Evolutionary conservation across 2,888 invertebrate genomes (phyloP).

Genomic region (Cacoxenus indagator): DNA sequence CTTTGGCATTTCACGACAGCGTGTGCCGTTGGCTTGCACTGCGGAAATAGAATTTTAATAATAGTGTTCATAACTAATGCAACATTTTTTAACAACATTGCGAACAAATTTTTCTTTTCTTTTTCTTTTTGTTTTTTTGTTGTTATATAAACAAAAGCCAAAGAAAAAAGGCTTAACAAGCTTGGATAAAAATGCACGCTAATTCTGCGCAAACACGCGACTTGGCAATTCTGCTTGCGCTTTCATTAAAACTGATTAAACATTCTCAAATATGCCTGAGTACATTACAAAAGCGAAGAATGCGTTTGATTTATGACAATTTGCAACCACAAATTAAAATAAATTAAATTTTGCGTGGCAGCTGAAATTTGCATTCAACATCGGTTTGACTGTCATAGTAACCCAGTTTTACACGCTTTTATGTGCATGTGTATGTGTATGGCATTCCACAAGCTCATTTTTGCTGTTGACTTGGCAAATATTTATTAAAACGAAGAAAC

Average conservation of each 20-base stretch:
- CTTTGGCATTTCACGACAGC: not conserved
- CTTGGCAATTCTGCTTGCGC: not conserved
- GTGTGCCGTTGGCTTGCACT: constrained; percentile 13
- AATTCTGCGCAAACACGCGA: constrained; percentile 5
- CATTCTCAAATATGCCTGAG: not conserved
- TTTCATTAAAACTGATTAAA: constrained; percentile 5
- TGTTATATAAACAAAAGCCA: not conserved
- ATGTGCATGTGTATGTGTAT: constrained; percentile 5
- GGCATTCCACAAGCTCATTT: constrained; percentile 24
- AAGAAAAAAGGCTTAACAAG: not conserved
- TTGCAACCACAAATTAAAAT: constrained; percentile 2
- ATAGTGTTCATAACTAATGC: constrained; percentile 29
- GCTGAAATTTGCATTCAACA: not conserved
- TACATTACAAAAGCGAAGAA: not conserved
- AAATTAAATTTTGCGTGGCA: constrained; percentile 2
- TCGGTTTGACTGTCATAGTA: constrained; percentile 1
- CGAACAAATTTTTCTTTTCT: constrained; percentile 8
- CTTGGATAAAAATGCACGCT: not conserved
- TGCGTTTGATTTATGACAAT: constrained; percentile 7
- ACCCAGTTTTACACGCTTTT: constrained; percentile 6
- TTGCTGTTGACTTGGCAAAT: constrained; percentile 21
- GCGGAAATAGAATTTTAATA: constrained; percentile 61
- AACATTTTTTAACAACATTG: constrained; percentile 17
- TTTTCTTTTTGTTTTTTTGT: not conserved
- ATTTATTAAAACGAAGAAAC: constrained; percentile 5